phyloP scores from a whole-genome alignment of 1,140 invertebrate species.

The Drosophila repletoides region DNA sequence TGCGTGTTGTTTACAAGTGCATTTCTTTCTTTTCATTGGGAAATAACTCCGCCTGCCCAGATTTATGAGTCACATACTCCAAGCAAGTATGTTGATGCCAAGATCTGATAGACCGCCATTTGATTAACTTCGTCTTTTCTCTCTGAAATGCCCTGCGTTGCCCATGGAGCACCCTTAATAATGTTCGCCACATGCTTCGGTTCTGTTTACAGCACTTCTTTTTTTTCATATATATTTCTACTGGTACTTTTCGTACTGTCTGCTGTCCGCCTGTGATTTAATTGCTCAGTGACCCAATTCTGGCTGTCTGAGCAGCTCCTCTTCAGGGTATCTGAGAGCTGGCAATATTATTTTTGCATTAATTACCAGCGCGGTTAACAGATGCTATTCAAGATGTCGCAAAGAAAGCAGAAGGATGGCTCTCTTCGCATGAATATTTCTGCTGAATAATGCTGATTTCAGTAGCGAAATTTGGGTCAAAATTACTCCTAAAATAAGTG shows the following conservation, averaged over 20 bases:
- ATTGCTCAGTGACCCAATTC: conserved; percentile 53
- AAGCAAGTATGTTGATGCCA: conserved; percentile 41
- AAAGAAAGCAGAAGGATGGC: conserved; percentile 9
- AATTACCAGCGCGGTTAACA: conserved; percentile 19
- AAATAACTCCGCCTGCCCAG: conserved; percentile 2
- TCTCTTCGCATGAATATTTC: not conserved
- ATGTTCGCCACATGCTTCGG: conserved; percentile 44
- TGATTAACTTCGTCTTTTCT: conserved; percentile 21
- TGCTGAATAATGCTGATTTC: too few relatives aligned
- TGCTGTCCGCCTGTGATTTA: conserved; percentile 24
- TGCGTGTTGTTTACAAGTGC: conserved; percentile 54
- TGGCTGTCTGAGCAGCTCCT: not conserved
- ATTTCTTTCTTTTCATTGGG: conserved; percentile 44
- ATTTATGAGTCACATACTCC: conserved; percentile 46
- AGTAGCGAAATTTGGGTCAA: conserved; percentile 15
- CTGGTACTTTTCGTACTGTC: conserved; percentile 24
- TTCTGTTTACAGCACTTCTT: conserved; percentile 43
- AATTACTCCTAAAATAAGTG: not conserved
- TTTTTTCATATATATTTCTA: conserved; percentile 20
- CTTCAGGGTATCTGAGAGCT: conserved; percentile 1
- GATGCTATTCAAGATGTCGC: conserved; percentile 29
- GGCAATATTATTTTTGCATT: conserved; percentile 38
- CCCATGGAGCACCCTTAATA: conserved; percentile 26
- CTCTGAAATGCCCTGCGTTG: not conserved
- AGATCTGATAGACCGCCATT: conserved; percentile 34